A percentile compares a stretch with the other conserved stretches of the same genome.
Evolutionary conservation across 1,140 invertebrate genomes (phyloP).

Genomic region (Sycophaga agraensis): DNA sequence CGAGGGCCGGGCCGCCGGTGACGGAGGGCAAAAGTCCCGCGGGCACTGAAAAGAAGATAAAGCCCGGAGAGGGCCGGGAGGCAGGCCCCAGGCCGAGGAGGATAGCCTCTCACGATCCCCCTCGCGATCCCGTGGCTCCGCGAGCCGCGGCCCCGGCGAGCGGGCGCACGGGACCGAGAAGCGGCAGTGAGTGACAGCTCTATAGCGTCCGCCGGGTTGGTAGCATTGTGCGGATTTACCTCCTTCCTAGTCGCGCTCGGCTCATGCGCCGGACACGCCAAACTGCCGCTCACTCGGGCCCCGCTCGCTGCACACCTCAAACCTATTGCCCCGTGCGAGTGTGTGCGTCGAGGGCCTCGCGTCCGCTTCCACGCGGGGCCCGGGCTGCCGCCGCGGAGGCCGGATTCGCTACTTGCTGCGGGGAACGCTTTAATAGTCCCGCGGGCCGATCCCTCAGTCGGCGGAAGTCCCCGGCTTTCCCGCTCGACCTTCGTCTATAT

Average conservation of each 20-base stretch:
- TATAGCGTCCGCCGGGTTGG: conserved; percentile 51
- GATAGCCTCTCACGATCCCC: conserved; percentile 37
- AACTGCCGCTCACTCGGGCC: neutral
- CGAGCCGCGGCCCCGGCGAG: too few relatives aligned
- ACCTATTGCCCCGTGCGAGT: too few relatives aligned
- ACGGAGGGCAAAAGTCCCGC: conserved; percentile 25
- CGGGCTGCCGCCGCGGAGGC: too few relatives aligned
- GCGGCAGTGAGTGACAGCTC: conserved; percentile 52
- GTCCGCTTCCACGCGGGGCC: too few relatives aligned
- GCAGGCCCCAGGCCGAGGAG: conserved; percentile 21
- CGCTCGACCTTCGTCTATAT: too few relatives aligned
- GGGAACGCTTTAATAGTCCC: too few relatives aligned
- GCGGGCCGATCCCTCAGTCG: too few relatives aligned
- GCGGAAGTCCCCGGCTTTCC: too few relatives aligned
- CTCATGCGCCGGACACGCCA: conserved; percentile 1
- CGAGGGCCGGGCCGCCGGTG: conserved; percentile 25
- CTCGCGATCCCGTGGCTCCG: too few relatives aligned
- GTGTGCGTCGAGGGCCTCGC: too few relatives aligned
- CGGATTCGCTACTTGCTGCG: too few relatives aligned
- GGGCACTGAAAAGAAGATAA: conserved; percentile 9
- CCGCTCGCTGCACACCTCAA: neutral
- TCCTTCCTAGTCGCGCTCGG: conserved; percentile 35
- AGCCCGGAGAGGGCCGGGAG: too few relatives aligned
- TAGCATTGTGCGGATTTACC: conserved; percentile 48
- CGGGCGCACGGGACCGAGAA: conserved; percentile 33